Conservation (phyloP, 2,113 vertebrate genomes). For the Galemys pyrenaicus region DNA sequence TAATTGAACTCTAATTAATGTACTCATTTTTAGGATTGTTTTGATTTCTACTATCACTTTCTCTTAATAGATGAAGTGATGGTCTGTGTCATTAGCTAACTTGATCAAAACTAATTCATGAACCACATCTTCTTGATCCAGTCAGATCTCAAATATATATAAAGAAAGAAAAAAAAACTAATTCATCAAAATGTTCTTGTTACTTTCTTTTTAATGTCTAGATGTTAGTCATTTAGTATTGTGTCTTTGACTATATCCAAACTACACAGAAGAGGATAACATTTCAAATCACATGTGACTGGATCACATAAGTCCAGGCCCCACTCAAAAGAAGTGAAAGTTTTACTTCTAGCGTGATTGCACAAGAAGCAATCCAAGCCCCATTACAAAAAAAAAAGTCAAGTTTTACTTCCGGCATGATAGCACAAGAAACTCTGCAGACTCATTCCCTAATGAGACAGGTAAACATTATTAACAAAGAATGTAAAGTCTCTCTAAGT, state of each 20-base stretch:
- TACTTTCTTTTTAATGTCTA: background rate
- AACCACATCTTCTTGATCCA: too few species aligned
- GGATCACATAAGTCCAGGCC: background rate
- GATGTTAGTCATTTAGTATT: background rate
- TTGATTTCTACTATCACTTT: background rate
- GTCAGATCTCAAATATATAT: too few species aligned
- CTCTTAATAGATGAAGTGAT: background rate
- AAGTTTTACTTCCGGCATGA: background rate
- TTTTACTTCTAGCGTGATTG: background rate
- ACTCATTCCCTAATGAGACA: background rate
- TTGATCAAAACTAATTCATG: background rate
- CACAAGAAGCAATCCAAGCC: too few species aligned
- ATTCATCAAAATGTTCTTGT: background rate
- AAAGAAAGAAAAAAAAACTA: too few species aligned
- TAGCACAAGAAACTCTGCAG: background rate
- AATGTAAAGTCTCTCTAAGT: background rate
- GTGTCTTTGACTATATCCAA: background rate
- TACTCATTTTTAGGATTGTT: background rate
- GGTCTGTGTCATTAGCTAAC: background rate
- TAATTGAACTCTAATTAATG: background rate
- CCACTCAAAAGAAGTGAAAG: too few species aligned
- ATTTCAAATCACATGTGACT: background rate
- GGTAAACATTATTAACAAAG: background rate
- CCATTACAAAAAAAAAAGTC: background rate
- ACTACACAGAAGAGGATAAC: background rate